Evolutionary conservation across 1,140 invertebrate genomes (phyloP).

Genomic region (Neocloeon triangulifer): DNA sequence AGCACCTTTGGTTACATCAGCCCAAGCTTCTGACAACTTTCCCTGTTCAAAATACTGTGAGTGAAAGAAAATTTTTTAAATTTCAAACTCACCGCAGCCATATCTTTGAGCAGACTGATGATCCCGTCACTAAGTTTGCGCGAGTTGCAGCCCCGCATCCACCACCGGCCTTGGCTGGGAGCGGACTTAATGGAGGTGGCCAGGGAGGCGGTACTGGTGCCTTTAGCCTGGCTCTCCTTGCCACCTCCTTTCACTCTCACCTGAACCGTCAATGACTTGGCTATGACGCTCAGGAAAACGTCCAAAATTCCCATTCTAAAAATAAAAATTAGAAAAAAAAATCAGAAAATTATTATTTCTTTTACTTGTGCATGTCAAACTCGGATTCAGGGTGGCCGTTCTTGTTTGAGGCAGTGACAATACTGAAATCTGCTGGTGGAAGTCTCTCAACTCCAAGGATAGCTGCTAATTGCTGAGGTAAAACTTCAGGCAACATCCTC

Average conservation of each 20-base stretch:
- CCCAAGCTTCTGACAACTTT: conserved; percentile 68
- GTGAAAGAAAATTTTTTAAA: too few species aligned
- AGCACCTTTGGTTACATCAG: conserved; percentile 65
- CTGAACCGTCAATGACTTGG: conserved; percentile 67
- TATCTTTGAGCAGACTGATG: conserved; percentile 69
- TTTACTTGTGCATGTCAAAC: conserved; percentile 35
- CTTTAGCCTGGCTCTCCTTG: too few species aligned
- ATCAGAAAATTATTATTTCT: background rate
- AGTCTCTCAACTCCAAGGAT: conserved; percentile 41
- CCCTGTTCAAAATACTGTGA: conserved; percentile 31
- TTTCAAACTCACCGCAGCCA: conserved; percentile 63
- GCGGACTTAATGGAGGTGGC: conserved; percentile 25
- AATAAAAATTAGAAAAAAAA: conserved; percentile 4
- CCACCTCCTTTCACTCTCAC: conserved; percentile 50
- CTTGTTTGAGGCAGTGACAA: conserved; percentile 16
- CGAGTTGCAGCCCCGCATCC: conserved; percentile 59
- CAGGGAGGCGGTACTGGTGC: conserved; percentile 31
- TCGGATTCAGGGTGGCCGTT: conserved; percentile 14
- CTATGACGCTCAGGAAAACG: conserved; percentile 66
- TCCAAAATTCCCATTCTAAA: conserved; percentile 45
- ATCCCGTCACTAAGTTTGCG: conserved; percentile 71
- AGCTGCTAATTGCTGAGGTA: conserved; percentile 35
- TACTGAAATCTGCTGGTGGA: conserved; percentile 57
- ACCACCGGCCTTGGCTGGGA: conserved; percentile 45
- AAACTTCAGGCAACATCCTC: conserved; percentile 64